phyloP scores from a whole-genome alignment of 2,113 vertebrate genomes.

The Salminus brasiliensis region DNA sequence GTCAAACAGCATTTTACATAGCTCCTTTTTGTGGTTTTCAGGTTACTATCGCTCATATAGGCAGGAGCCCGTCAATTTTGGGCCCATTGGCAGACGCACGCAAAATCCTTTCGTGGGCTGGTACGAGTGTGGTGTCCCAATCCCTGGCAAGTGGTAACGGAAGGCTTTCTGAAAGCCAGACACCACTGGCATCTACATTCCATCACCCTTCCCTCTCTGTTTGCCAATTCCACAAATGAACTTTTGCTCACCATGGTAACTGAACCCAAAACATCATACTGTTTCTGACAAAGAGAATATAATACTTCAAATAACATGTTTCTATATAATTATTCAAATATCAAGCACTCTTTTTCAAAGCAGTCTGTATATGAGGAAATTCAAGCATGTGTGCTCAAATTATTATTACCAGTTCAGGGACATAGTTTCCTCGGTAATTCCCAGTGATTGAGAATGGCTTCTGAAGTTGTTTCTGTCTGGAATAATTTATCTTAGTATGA shows the following conservation, averaged over 20 bases:
- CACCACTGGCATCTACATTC: conserved; percentile 51
- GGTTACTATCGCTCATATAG: conserved; percentile 92
- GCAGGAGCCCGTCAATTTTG: conserved; percentile 92
- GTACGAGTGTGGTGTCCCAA: conserved; percentile 97
- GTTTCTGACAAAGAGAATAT: conserved; percentile 75
- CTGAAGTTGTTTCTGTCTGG: conserved; percentile 54
- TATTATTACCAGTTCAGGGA: conserved; percentile 55
- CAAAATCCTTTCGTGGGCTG: conserved; percentile 92
- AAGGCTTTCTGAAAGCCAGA: conserved; percentile 46
- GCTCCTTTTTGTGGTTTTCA: conserved; percentile 61
- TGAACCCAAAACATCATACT: conserved; percentile 66
- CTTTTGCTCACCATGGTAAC: conserved; percentile 64
- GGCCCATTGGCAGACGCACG: conserved; percentile 87
- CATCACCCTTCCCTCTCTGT: conserved; percentile 47
- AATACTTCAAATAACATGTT: conserved; percentile 66
- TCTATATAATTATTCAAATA: conserved; percentile 72
- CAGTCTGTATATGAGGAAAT: conserved; percentile 81
- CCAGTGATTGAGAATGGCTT: conserved; percentile 40
- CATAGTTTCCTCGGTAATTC: conserved; percentile 56
- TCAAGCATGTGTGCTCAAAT: conserved; percentile 71
- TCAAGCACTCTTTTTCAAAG: conserved; percentile 75
- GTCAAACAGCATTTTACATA: neutral
- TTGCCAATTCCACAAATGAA: conserved; percentile 59
- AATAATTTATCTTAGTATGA: conserved; percentile 72
- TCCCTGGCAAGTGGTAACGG: conserved; percentile 95